phyloP scores from a whole-genome alignment of 1,140 invertebrate species.

The Hormaphis cornu region DNA sequence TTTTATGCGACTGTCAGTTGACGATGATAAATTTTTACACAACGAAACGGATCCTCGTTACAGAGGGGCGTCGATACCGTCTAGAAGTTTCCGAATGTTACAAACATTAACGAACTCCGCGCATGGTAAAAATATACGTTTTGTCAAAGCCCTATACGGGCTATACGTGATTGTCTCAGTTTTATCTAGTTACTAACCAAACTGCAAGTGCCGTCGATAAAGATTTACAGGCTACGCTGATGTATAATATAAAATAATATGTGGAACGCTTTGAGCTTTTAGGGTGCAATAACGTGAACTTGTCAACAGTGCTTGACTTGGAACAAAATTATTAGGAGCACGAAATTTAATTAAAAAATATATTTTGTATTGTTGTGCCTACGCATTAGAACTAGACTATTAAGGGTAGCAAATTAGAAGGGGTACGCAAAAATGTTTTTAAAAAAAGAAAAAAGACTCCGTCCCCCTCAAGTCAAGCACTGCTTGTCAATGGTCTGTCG shows the following conservation, averaged over 20 bases:
- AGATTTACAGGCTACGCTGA: not conserved
- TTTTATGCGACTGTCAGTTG: slow-evolving; percentile 32
- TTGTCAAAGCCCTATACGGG: not conserved
- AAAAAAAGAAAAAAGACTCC: no score
- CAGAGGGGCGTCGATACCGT: slow-evolving; percentile 72
- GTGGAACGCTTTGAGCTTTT: slow-evolving; percentile 1
- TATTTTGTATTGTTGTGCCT: no score
- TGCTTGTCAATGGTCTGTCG: no score
- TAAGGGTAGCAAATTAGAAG: no score
- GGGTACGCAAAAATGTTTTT: no score
- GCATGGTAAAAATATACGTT: slow-evolving; percentile 30
- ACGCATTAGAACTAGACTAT: no score
- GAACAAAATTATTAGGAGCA: no score
- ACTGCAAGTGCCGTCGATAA: not conserved
- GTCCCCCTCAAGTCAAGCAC: no score
- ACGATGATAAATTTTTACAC: slow-evolving; percentile 34
- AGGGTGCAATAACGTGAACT: no score
- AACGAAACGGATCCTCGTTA: slow-evolving; percentile 57
- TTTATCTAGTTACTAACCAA: slow-evolving; percentile 11
- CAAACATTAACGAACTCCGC: slow-evolving; percentile 60
- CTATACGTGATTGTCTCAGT: not conserved
- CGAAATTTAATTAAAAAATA: no score
- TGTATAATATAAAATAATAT: no score
- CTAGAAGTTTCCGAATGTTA: slow-evolving; percentile 71
- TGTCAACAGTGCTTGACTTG: no score